A percentile compares a stretch with the other conserved stretches of the same genome.
These are phyloP conservation scores for Acanthochromis polyacanthus DNA, from an alignment of 2,113 vertebrate genomes.

Conservation along the genomic window DNA sequence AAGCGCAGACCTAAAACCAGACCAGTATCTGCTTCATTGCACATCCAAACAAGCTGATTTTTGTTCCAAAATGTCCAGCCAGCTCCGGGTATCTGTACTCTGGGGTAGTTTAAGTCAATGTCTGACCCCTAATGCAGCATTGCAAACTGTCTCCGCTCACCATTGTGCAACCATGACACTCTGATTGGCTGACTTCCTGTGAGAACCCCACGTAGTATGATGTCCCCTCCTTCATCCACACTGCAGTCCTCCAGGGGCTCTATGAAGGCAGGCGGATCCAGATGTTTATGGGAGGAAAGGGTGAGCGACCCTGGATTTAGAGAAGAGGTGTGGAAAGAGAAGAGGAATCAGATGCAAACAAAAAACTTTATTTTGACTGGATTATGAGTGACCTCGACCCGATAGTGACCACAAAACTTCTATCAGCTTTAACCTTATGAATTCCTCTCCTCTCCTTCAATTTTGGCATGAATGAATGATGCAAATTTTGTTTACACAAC, in stretches of 20 bases:
- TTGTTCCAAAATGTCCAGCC: no score
- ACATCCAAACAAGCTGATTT: no score
- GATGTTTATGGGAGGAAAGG: not conserved
- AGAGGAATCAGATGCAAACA: not conserved
- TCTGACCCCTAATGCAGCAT: not conserved
- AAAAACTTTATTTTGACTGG: not conserved
- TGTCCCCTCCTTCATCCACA: conserved; percentile 77
- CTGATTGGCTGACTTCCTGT: conserved; percentile 75
- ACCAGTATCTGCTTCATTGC: no score
- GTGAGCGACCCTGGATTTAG: conserved; percentile 38
- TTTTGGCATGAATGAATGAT: no score
- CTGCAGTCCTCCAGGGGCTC: conserved; percentile 74
- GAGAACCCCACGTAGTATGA: conserved; percentile 71
- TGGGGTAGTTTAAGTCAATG: not conserved
- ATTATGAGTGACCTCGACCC: no score
- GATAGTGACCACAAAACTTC: no score
- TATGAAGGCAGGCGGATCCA: conserved; percentile 70
- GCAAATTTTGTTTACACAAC: no score
- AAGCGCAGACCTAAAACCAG: no score
- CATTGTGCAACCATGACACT: conserved; percentile 83
- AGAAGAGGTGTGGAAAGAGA: not conserved
- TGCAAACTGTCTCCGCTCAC: conserved; percentile 61
- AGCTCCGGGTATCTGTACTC: no score
- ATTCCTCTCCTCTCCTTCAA: no score
- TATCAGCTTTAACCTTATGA: no score